Evolutionary conservation across 2,888 invertebrate genomes (phyloP).

Genomic region (Ophonus ardosiacus): DNA sequence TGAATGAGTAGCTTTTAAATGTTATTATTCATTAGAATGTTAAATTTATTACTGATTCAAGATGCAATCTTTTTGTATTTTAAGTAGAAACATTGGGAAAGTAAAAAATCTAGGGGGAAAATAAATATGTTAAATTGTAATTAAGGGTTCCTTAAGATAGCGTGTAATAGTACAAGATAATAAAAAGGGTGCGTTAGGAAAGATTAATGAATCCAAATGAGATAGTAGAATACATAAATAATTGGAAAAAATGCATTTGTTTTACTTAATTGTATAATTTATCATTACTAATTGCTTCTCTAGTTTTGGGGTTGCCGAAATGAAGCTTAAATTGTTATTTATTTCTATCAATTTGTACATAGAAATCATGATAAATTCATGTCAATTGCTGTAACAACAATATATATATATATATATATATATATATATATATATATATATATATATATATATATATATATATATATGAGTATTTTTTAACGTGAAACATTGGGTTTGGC

Average conservation of each 20-base stretch:
- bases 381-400: too few species aligned
- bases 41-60: neutral
- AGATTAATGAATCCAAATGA: conserved; percentile 42
- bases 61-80: neutral
- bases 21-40: too few species aligned
- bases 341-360: neutral
- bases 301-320: neutral
- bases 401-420: too few species aligned
- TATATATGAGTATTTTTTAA: too few species aligned
- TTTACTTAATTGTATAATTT: conserved; percentile 38
- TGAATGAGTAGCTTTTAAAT: too few species aligned
- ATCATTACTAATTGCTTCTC: conserved; percentile 25
- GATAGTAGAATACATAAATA: conserved; percentile 42
- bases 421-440: too few species aligned
- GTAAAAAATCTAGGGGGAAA: conserved; percentile 31
- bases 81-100: neutral
- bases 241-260: conserved; percentile 22
- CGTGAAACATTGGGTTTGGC: too few species aligned
- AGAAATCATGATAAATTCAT: too few species aligned
- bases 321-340: neutral
- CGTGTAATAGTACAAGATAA: conserved; percentile 18
- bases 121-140: conserved; percentile 44
- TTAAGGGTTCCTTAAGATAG: conserved; percentile 36
- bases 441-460: too few species aligned
- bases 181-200: conserved; percentile 33